Evolutionary conservation across 2,888 invertebrate species (phyloP).

Genomic region (Eupithecia subfuscata): DNA sequence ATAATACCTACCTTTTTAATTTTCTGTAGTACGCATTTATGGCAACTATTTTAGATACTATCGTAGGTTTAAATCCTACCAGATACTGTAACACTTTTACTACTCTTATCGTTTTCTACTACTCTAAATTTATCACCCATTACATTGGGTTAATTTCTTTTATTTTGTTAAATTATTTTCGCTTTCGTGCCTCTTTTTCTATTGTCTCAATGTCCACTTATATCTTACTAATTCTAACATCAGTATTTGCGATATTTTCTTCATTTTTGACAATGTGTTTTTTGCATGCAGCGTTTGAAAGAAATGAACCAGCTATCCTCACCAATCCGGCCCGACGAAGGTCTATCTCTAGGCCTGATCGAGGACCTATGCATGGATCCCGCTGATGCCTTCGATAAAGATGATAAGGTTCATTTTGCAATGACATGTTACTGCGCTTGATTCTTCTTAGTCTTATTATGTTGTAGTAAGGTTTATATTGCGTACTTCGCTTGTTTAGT

Average conservation of each 20-base stretch:
- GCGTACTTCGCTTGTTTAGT: slow-evolving; percentile 1
- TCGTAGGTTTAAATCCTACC: neutral
- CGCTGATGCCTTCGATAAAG: slow-evolving; percentile 24
- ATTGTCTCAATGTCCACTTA: neutral
- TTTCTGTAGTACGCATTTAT: neutral
- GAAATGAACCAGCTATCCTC: slow-evolving; percentile 24
- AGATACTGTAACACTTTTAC: neutral
- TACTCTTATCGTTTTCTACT: neutral
- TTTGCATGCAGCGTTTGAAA: slow-evolving; percentile 30
- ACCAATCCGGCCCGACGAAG: slow-evolving; percentile 25
- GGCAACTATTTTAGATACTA: no score
- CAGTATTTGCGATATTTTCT: neutral
- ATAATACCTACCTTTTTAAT: neutral
- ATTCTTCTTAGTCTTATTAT: neutral
- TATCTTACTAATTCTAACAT: neutral
- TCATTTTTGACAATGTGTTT: neutral
- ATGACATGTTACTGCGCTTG: slow-evolving; percentile 6
- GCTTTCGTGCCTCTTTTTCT: neutral
- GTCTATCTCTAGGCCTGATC: slow-evolving; percentile 25
- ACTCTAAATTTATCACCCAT: neutral
- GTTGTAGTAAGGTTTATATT: neutral
- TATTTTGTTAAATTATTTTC: neutral
- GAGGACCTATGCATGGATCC: slow-evolving; percentile 19
- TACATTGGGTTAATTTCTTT: neutral
- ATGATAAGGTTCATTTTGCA: slow-evolving; percentile 22